Percentiles rank a stretch among this genome's conserved stretches.
These are phyloP conservation scores for Lordiphosa collinella DNA, from an alignment of 1,140 invertebrate species.

Conservation along the genomic window DNA sequence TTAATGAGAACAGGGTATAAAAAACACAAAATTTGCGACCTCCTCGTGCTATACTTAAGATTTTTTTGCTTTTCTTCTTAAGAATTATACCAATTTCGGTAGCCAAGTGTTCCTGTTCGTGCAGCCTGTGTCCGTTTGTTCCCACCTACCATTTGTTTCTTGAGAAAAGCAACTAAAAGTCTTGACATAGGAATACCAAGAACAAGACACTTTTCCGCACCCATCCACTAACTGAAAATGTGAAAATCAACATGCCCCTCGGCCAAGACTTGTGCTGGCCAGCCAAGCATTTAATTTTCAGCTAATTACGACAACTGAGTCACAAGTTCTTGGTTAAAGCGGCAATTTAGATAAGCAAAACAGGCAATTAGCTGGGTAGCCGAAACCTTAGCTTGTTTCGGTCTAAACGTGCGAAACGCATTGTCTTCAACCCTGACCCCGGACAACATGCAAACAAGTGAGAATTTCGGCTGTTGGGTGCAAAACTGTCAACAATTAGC, in stretches of 20 bases:
- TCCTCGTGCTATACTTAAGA: too few species aligned
- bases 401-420: conserved; percentile 59
- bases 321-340: conserved; percentile 71
- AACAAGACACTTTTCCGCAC: too few species aligned
- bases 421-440: conserved; percentile 71
- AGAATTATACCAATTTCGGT: too few species aligned
- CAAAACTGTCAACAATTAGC: conserved; percentile 38
- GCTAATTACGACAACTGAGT: conserved; percentile 61
- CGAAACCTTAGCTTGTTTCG: conserved; percentile 8
- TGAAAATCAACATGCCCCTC: too few species aligned
- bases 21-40: too few species aligned
- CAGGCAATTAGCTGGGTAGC: conserved; percentile 55
- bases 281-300: conserved; percentile 62
- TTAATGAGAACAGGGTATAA: too few species aligned
- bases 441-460: conserved; percentile 59
- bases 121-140: too few species aligned
- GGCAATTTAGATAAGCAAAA: conserved; percentile 72
- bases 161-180: not conserved
- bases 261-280: conserved; percentile 20
- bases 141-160: not conserved
- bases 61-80: too few species aligned
- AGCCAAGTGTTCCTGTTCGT: too few species aligned
- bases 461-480: conserved; percentile 34
- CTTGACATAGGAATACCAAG: too few species aligned
- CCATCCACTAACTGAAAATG: too few species aligned